Evolutionary conservation across 2,797 vertebrate genomes (phyloP).

Genomic region (Pelodytes ibericus): DNA sequence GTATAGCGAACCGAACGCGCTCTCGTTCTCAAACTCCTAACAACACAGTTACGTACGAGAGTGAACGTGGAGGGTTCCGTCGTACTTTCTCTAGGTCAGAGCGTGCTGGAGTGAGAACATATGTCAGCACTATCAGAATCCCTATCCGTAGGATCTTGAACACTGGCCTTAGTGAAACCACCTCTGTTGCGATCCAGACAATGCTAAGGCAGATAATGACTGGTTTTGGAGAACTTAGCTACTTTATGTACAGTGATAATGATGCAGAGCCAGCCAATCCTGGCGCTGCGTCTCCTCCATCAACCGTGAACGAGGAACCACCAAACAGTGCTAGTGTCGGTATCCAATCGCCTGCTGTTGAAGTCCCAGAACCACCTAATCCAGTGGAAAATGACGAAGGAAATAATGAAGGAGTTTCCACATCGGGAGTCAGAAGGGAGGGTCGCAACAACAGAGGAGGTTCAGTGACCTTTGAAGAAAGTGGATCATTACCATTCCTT

Average conservation of each 20-base stretch:
- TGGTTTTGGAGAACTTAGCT: conserved; percentile 96
- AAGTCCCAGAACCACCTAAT: conserved; percentile 71
- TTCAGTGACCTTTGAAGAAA: conserved; percentile 91
- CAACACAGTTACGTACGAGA: conserved; percentile 96
- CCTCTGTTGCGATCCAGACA: conserved; percentile 94
- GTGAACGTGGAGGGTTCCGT: conserved; percentile 93
- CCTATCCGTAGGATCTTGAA: conserved; percentile 95
- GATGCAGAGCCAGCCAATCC: conserved; percentile 87
- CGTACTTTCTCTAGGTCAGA: conserved; percentile 97
- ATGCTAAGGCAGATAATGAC: conserved; percentile 99
- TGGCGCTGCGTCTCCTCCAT: conserved; percentile 63
- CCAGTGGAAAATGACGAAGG: conserved; percentile 78
- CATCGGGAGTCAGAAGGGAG: conserved; percentile 72
- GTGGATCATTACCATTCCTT: conserved; percentile 92
- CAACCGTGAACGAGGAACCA: conserved; percentile 73
- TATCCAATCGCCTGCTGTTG: conserved; percentile 62
- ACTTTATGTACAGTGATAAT: conserved; percentile 97
- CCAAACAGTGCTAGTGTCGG: conserved; percentile 63
- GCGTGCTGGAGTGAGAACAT: conserved; percentile 95
- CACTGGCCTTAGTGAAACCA: conserved; percentile 93
- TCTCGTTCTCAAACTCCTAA: conserved; percentile 96
- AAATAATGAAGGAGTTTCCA: conserved; percentile 73
- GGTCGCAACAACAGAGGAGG: conserved; percentile 78
- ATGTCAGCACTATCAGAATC: conserved; percentile 97
- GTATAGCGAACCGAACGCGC: conserved; percentile 94